Conservation (phyloP, 2,888 invertebrate species). For the Heliconius cydno region DNA sequence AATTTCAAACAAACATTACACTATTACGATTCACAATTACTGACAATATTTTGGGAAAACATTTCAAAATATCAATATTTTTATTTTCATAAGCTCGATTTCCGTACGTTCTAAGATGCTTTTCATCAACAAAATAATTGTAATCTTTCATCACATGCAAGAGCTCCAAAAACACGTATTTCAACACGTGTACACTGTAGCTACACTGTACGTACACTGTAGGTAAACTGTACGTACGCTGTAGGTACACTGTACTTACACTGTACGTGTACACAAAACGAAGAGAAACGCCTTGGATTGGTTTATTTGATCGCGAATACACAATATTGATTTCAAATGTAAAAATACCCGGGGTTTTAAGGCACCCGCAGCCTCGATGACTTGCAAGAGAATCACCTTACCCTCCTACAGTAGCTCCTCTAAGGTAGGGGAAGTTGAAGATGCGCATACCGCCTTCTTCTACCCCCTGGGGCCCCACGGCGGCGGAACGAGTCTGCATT, state of each 20-base stretch:
- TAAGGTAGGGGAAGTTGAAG: no score
- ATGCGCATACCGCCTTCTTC: no score
- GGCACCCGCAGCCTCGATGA: no score
- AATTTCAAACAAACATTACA: not conserved
- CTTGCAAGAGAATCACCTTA: no score
- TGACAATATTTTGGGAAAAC: constrained; percentile 6
- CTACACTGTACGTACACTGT: no score
- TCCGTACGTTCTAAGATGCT: not conserved
- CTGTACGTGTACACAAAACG: no score
- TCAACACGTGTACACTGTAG: not conserved
- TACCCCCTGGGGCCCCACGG: no score
- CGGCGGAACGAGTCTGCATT: no score
- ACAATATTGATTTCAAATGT: not conserved
- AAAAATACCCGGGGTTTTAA: not conserved
- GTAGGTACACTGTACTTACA: no score
- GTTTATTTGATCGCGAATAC: not conserved
- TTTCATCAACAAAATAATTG: not conserved
- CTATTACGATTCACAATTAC: not conserved
- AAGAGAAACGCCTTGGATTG: not conserved
- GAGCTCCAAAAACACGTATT: not conserved
- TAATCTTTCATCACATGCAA: not conserved
- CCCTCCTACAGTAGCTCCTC: no score
- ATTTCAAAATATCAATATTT: not conserved
- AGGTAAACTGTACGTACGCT: not conserved
- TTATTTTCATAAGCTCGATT: not conserved